These are phyloP conservation scores for Noctuana brunneofusca DNA, from an alignment of 2,888 invertebrate species.

Conservation along the genomic window DNA sequence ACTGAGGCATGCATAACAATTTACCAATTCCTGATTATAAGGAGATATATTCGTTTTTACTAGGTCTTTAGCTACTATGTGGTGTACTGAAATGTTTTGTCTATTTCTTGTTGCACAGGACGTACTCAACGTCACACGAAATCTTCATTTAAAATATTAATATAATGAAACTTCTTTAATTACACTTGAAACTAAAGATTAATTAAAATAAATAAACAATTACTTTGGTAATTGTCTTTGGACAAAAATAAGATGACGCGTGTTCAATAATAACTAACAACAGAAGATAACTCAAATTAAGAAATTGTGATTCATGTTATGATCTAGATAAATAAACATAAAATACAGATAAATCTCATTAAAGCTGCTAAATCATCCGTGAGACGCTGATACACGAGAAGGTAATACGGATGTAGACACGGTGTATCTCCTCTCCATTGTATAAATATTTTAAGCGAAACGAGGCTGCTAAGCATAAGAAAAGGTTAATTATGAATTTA, in stretches of 20 bases:
- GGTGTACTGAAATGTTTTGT: no score
- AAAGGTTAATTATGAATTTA: not conserved
- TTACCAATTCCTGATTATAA: no score
- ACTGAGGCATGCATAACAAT: constrained; percentile 1
- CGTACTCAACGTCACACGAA: no score
- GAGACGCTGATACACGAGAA: constrained; percentile 27
- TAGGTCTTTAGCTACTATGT: no score
- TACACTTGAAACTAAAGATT: no score
- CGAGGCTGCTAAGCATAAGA: not conserved
- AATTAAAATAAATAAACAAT: no score
- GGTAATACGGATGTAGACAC: constrained; percentile 19
- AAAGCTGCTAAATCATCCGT: constrained; percentile 19
- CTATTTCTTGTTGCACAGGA: no score
- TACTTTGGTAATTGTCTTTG: no score
- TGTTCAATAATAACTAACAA: not conserved
- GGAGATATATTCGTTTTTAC: constrained; percentile 33
- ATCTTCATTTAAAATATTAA: no score
- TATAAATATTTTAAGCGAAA: constrained; percentile 8
- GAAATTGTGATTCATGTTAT: constrained; percentile 14
- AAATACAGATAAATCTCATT: constrained; percentile 18
- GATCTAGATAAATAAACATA: constrained; percentile 26
- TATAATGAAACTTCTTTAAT: no score
- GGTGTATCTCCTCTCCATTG: not conserved
- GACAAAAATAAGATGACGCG: not conserved
- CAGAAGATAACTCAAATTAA: not conserved